Evolutionary conservation across 2,797 vertebrate genomes (phyloP), one percentile per base, ranked within the genome.

Genomic region (Gymnothorax reevesii): DNA sequence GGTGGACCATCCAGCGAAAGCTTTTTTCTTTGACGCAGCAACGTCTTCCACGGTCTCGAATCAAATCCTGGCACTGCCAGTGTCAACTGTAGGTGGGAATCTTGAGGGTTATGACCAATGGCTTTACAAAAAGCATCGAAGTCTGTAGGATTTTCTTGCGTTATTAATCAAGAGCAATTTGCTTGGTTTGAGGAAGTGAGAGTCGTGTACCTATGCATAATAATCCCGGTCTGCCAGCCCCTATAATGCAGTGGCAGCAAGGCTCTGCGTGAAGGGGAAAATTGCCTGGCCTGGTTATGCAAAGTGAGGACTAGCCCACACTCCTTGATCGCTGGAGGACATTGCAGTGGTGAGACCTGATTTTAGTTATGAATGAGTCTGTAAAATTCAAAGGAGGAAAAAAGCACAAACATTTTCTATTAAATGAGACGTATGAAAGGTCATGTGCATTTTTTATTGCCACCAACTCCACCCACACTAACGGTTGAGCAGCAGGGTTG

Each of bases 391-490:
- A 20, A 49, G 42, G 20, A 77, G 20, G 42, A 77, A 54, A n/a
- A 22, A 55, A 2, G n/a, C 33, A 42, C 33, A 42, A 42, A 42
- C 33, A 42, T 42, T 42, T 42, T 42, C 33, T 42, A 42, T 42
- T 42, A 55, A 80, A 55, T 13, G 49, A 80, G 52, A 55, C 52
- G 7, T 77, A 1, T 17, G 55, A 80, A 80, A 80, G 55, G 77
- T 54, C 22, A n/a, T 54, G 77, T 20, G 7, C 77, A 7, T 79
- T 79, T 80, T 55, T 80, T 55, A 8, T 80, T 55, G 20, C 42
- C 77, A 80, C 77, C 77, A 54, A 80, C 77, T 55, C 77, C 25
- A 80, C 77, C 22, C 77, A 52, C 77, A n/a, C 77, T 3, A 55
- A 17, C 2, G 77, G 54, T 49, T 20, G 75, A 54, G 75, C 4